Evolutionary conservation across 2,113 vertebrate species (phyloP), one percentile per base, ranked within the genome.

Genomic region (Fukomys damarensis): DNA sequence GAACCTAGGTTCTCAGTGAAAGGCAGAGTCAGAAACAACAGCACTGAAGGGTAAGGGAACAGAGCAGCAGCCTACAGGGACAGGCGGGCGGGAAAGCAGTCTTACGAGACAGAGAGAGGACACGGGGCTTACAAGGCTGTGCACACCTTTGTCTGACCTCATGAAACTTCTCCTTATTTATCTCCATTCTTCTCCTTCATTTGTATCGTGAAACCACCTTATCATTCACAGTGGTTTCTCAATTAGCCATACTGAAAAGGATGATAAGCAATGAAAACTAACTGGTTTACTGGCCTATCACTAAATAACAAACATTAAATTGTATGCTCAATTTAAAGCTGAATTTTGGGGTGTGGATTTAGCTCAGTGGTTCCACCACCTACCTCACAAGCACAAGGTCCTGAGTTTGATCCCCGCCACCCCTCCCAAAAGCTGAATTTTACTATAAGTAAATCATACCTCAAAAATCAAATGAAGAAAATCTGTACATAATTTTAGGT

Each of bases 251-350:
- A 8, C 38, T 8, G 38, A 30, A 6, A 46, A 52, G 46, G 32
- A 35, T 1, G 38, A 38, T 12, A 94, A 80, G 91, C 14, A 28
- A 76, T 95, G 91, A 93, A 92, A 97, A 96, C 52, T 14, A 89
- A 77, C 70, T 10, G 20, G n/a, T 41, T 41, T 61, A 41, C 96
- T 96, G 92, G 26, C 41, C 7, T 58, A 65, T 89, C 58, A 70
- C 65, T 91, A 89, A 97, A 10, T 96, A 89, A n/a, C 2, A 74
- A 92, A 56, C 4, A 61, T 16, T 82, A 89, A 70, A 16, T 7
- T 5, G 1, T 43, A 72, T 16, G 32, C 12, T 41, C 63, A 32
- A 43, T 38, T 79, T 46, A 88, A 84, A 19, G 49, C 32, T 87
- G n/a, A 63, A 66, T 80, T 86, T 93, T 61, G n/a, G n/a, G n/a